phyloP scores from a whole-genome alignment of 2,797 vertebrate genomes.

The Semotilus atromaculatus region DNA sequence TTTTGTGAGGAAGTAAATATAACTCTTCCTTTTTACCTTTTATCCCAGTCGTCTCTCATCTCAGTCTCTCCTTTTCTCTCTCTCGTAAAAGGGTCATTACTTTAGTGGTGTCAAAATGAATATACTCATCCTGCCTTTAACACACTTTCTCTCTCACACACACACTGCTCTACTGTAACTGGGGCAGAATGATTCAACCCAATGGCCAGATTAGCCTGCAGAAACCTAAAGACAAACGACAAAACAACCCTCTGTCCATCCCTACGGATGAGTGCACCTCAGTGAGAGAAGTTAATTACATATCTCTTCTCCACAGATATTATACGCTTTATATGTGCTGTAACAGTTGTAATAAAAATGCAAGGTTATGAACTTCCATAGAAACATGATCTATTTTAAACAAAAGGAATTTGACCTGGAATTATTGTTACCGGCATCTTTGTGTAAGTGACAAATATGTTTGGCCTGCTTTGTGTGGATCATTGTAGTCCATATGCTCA shows the following conservation, averaged over 20 bases:
- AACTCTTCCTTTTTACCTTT: slow-evolving; percentile 29
- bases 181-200: slow-evolving; percentile 82
- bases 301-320: slow-evolving; percentile 18
- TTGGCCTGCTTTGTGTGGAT: slow-evolving; percentile 16
- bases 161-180: slow-evolving; percentile 70
- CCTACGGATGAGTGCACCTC: slow-evolving; percentile 8
- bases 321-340: slow-evolving; percentile 14
- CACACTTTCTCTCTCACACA: background rate
- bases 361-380: slow-evolving; percentile 9
- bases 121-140: slow-evolving; percentile 33
- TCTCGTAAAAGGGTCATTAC: slow-evolving; percentile 52
- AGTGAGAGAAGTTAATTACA: slow-evolving; percentile 42
- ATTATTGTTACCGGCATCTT: slow-evolving; percentile 2
- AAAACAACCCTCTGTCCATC: slow-evolving; percentile 52
- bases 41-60: slow-evolving; percentile 34
- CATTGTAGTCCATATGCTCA: slow-evolving; percentile 25
- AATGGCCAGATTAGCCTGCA: slow-evolving; percentile 63
- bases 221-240: slow-evolving; percentile 55
- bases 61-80: slow-evolving; percentile 1
- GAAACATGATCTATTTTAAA: background rate
- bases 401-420: slow-evolving; percentile 28
- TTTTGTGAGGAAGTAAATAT: slow-evolving; percentile 44
- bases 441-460: slow-evolving; percentile 33
- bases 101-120: slow-evolving; percentile 55
- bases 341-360: slow-evolving; percentile 12